Evolutionary conservation across 2,888 invertebrate species (phyloP).

Genomic region (Ochropleura plecta): DNA sequence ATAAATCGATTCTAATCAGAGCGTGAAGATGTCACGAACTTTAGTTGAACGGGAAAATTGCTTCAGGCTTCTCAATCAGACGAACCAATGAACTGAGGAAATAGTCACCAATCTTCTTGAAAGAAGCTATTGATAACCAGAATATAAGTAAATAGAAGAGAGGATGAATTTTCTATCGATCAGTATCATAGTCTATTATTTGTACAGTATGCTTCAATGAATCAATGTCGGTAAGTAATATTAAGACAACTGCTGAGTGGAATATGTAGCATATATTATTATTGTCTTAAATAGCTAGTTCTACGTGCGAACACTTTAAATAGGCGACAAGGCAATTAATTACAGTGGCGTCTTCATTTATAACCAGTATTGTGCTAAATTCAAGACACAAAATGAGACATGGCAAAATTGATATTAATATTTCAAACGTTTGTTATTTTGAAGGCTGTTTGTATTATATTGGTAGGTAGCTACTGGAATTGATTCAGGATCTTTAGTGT

Average conservation of each 20-base stretch:
- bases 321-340: slow-evolving; percentile 50
- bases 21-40: slow-evolving; percentile 45
- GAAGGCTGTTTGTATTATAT: slow-evolving; percentile 7
- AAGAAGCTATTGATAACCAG: slow-evolving; percentile 21
- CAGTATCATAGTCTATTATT: background rate
- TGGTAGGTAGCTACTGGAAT: background rate
- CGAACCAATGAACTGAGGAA: slow-evolving; percentile 35
- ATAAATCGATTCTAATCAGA: slow-evolving; percentile 42
- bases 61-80: slow-evolving; percentile 44
- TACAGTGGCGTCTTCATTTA: slow-evolving; percentile 44
- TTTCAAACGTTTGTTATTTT: slow-evolving; percentile 40
- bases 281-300: slow-evolving; percentile 34
- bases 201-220: background rate
- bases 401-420: slow-evolving; percentile 40
- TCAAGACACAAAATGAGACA: slow-evolving; percentile 38
- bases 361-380: slow-evolving; percentile 39
- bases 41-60: slow-evolving; percentile 39
- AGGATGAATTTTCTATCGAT: background rate
- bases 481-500: background rate
- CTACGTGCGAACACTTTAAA: slow-evolving; percentile 7
- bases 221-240: slow-evolving; percentile 12
- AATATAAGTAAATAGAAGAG: slow-evolving; percentile 1
- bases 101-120: slow-evolving; percentile 18
- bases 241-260: slow-evolving; percentile 2
- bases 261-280: slow-evolving; percentile 18